Conservation (phyloP, 2,113 vertebrate species). For the Eurystomus gularis region DNA sequence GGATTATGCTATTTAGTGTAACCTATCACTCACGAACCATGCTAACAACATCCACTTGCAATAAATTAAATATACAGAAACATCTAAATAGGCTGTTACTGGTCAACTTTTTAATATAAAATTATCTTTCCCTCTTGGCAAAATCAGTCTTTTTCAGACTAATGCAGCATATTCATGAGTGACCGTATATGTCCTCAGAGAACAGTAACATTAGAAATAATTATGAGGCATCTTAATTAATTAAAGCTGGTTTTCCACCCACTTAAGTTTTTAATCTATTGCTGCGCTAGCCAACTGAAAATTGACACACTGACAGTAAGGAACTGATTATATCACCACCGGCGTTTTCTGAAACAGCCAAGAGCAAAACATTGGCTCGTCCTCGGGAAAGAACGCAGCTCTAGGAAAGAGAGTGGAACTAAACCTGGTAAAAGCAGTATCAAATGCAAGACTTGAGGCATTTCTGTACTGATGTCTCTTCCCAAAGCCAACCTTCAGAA, state of each 20-base stretch:
- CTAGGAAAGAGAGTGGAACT: neutral
- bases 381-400: neutral
- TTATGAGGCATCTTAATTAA: conserved; percentile 58
- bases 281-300: conserved; percentile 7
- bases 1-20: neutral
- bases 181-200: neutral
- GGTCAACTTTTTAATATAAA: neutral
- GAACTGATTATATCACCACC: neutral
- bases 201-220: conserved; percentile 55
- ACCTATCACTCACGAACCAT: neutral
- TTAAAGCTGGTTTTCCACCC: conserved; percentile 42
- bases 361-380: neutral
- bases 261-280: conserved; percentile 43
- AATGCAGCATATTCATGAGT: conserved; percentile 30
- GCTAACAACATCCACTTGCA: neutral
- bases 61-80: neutral
- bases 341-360: neutral
- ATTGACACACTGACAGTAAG: conserved; percentile 4
- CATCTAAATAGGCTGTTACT: neutral
- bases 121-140: neutral
- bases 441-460: neutral
- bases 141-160: conserved; percentile 39
- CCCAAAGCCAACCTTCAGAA: neutral
- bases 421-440: neutral
- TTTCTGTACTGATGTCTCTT: neutral